These are phyloP conservation scores for Cyanoderma ruficeps DNA, from an alignment of 2,113 vertebrate species.

Conservation along the genomic window DNA sequence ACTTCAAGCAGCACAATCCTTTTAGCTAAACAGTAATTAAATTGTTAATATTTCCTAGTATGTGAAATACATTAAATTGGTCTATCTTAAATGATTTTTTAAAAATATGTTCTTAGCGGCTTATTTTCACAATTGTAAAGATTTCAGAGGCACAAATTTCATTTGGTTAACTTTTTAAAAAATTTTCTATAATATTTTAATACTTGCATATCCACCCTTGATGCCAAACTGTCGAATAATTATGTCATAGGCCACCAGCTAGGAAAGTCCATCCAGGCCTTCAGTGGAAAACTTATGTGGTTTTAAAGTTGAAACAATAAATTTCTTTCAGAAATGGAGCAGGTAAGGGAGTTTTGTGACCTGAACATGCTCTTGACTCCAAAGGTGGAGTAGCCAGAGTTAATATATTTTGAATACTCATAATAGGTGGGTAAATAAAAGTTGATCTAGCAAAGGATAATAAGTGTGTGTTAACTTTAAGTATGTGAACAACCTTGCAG, in stretches of 20 bases:
- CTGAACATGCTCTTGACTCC: background rate
- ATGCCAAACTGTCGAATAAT: slow-evolving; percentile 54
- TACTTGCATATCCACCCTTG: background rate
- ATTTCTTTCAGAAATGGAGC: background rate
- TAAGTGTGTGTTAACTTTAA: background rate
- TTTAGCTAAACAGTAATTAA: background rate
- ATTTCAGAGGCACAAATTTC: slow-evolving; percentile 19
- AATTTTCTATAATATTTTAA: background rate
- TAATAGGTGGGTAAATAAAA: background rate
- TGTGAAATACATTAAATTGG: background rate
- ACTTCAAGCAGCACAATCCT: background rate
- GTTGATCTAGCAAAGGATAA: background rate
- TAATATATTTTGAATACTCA: background rate
- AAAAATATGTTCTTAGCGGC: background rate
- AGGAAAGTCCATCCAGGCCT: slow-evolving; percentile 11
- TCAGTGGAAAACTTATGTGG: background rate
- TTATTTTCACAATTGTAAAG: slow-evolving; percentile 10
- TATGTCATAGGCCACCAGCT: slow-evolving; percentile 6
- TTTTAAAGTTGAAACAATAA: slow-evolving; percentile 6
- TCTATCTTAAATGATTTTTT: background rate
- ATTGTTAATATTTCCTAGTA: background rate
- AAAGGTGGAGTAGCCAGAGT: background rate
- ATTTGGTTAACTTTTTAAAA: slow-evolving; percentile 2
- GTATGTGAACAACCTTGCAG: background rate
- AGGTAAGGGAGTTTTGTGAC: background rate